Evolutionary conservation across 2,888 invertebrate genomes (phyloP).

Genomic region (Pharmacophagus antenor): DNA sequence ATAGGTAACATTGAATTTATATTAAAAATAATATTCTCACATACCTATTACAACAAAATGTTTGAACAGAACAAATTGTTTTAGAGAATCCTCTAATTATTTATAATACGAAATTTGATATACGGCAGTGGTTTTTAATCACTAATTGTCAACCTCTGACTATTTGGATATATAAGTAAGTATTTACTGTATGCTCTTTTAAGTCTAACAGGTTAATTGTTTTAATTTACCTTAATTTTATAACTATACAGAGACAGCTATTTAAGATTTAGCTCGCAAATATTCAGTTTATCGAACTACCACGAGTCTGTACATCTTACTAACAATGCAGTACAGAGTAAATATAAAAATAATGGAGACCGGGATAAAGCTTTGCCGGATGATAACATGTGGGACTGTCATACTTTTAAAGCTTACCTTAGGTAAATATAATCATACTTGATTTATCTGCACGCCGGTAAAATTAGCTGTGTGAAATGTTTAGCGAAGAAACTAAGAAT

Average conservation of each 20-base stretch:
- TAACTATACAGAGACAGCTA: conserved; percentile 87
- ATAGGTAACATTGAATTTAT: conserved; percentile 83
- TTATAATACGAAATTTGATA: conserved; percentile 96
- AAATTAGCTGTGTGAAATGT: background rate
- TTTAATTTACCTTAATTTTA: conserved; percentile 9
- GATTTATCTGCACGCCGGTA: background rate
- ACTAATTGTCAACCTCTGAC: conserved; percentile 94
- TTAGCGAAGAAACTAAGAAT: no score
- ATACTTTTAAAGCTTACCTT: conserved; percentile 87
- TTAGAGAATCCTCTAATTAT: conserved; percentile 93
- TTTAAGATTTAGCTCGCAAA: conserved; percentile 94
- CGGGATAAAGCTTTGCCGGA: conserved; percentile 89
- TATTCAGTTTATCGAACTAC: conserved; percentile 91
- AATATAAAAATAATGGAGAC: conserved; percentile 87
- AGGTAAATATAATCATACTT: conserved; percentile 65
- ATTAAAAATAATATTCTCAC: background rate
- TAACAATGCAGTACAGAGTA: conserved; percentile 95
- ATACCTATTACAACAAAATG: no score
- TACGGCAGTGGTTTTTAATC: conserved; percentile 96
- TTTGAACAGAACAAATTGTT: background rate
- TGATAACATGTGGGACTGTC: conserved; percentile 97
- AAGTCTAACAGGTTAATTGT: background rate
- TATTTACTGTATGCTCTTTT: background rate
- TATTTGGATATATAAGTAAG: conserved; percentile 94
- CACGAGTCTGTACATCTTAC: conserved; percentile 96